phyloP scores from a whole-genome alignment of 2,113 vertebrate species.

The Plotosus lineatus region DNA sequence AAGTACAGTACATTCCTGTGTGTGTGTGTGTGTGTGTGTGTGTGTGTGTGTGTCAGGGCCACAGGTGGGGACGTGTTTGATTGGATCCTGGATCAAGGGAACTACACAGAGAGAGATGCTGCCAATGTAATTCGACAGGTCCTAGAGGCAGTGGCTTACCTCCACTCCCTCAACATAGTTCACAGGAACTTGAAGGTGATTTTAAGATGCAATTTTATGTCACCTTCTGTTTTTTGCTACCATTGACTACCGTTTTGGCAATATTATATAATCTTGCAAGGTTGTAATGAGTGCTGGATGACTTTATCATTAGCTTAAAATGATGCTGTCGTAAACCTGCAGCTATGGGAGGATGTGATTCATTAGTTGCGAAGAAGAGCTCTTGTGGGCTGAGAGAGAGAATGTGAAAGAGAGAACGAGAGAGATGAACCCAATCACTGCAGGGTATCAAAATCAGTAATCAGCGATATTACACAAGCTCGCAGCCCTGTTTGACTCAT shows the following conservation, averaged over 20 bases:
- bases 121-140: conserved; percentile 76
- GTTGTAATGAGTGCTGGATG: not conserved
- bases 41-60: conserved; percentile 65
- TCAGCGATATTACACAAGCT: conserved; percentile 45
- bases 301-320: conserved; percentile 7
- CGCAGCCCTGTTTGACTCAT: conserved; percentile 39
- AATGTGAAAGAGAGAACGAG: not conserved
- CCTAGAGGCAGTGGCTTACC: conserved; percentile 80
- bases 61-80: conserved; percentile 84
- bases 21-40: conserved; percentile 19
- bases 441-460: conserved; percentile 37
- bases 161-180: conserved; percentile 81
- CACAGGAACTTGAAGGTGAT: conserved; percentile 83
- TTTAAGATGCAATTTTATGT: not conserved
- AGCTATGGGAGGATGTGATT: conserved; percentile 17
- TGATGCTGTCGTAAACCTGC: not conserved
- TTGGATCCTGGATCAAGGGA: conserved; percentile 84
- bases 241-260: not conserved
- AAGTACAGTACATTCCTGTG: not conserved
- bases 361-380: not conserved
- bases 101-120: conserved; percentile 83
- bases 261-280: conserved; percentile 7
- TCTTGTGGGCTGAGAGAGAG: not conserved
- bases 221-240: not conserved
- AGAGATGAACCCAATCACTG: conserved; percentile 12